Base-by-base conservation (phyloP, 2,888 invertebrate genomes). In the Oligia latruncula region DNA sequence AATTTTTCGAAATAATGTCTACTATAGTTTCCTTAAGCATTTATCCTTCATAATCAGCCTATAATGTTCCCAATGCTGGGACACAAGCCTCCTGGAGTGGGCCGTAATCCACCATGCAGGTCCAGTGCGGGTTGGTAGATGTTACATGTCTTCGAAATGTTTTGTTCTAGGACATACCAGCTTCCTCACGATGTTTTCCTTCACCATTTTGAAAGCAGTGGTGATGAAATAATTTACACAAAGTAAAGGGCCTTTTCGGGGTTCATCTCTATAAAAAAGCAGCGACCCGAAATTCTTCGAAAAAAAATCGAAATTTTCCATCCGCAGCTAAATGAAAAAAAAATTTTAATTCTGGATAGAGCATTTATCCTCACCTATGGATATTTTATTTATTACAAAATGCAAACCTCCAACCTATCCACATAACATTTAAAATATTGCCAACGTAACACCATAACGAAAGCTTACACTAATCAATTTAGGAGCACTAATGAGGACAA, bases 401-500 rank as follows among this genome's bases (percentile, higher is more conserved):
- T 70, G 15, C 64, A 64, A 64, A 13, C 13, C n/a, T 52, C 62
- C 4, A 66, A 60, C 11, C 58, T 46, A 77, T 52, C 17, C 40
- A 43, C 35, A 62, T 72, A 75, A 68, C 52, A 82, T 89, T 83
- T 81, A 74, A 80, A 80, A 66, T 86, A 84, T 78, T 74, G 74
- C 86, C n/a, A 83, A 83, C 80, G 87, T 86, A 85, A 85, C 78
- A 82, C 87, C 87, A 89, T 90, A 90, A 90, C 89, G 89, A 89
- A 92, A 91, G 92, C 94, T 92, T 90, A 91, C 88, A 88, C 93
- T 95, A 95, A 96, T 96, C 95, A 95, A 95, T 95, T 95, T 95
- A 93, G 93, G 91, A 89, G 88, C 92, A 92, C 95, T 96, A 96
- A 96, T 96, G 96, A 96, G 96, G 92, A 93, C 93, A 93, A 93